Base-by-base conservation (phyloP, 2,797 vertebrate species). In the Etheostoma perlongum region DNA sequence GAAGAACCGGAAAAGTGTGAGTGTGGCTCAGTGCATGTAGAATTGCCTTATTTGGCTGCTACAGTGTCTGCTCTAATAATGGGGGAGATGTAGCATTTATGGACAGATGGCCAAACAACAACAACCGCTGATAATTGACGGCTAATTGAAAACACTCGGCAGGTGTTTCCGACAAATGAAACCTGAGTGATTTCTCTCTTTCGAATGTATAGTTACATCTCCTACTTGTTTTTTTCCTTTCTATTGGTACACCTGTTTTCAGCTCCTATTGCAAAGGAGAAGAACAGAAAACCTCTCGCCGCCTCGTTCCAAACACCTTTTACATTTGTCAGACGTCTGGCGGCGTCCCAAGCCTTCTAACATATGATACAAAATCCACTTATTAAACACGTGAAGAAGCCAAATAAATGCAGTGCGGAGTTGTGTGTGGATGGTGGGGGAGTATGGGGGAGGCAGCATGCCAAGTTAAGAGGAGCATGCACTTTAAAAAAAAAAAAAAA, bases 31-130 rank as follows among this genome's bases (percentile, higher is more conserved):
- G 55, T 49, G 82, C 53, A 49, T 67, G 64, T 65, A 51, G 36
- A 69, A 76, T 66, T 44, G 60, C 55, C 78, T 82, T 62, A 51
- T 63, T 52, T 62, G 52, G 66, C 57, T 48, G 48, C 66, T 66
- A 7, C 63, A 23, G 48, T 70, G 83, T 84, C 87, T 61, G 63
- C 76, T 82, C 72, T 84, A 79, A 90, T 89, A 82, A 75, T 55
- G 62, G 23, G 40, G 52, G 51, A 74, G 82, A 83, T 70, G 81
- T 60, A 53, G 73, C 47, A 0, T 70, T 84, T 71, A 75, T 63
- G 75, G 87, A 86, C 91, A 91, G 90, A 91, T 91, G 90, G 88
- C 68, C 80, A 86, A 90, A 89, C 81, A 86, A 85, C 72, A 84
- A 85, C 72, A 84, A 82, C 81, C 10, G 67, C 74, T 67, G 74